Conservation (phyloP, 2,888 invertebrate genomes). For the Notodonta dromedarius region DNA sequence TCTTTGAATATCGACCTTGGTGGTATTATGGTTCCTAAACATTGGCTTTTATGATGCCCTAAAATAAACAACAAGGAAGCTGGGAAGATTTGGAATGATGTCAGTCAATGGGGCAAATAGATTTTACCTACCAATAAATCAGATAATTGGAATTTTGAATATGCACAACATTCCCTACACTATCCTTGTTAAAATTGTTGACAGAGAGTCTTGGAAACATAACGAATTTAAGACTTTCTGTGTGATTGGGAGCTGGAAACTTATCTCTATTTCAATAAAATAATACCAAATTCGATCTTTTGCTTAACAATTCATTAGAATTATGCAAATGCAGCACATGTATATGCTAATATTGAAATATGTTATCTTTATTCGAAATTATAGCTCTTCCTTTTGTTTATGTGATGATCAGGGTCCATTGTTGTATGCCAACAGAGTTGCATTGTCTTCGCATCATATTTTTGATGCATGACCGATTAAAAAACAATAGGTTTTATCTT, state of each 20-base stretch:
- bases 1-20: constrained; percentile 2
- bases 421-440: constrained; percentile 23
- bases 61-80: constrained; percentile 3
- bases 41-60: constrained; percentile 3
- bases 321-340: constrained; percentile 22
- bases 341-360: constrained; percentile 26
- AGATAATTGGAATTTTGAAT: not conserved
- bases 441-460: constrained; percentile 34
- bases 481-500: constrained; percentile 33
- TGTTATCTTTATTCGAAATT: no score
- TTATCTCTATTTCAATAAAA: not conserved
- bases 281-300: not conserved
- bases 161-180: not conserved
- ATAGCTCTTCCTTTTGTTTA: constrained; percentile 15
- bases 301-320: constrained; percentile 12
- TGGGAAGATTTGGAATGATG: constrained; percentile 1
- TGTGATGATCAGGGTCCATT: constrained; percentile 36
- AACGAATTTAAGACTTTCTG: no score
- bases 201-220: no score
- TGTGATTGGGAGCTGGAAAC: not conserved
- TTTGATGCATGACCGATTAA: constrained; percentile 38
- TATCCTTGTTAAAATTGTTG: no score
- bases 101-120: not conserved
- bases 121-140: not conserved
- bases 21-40: not conserved